Percentiles rank a stretch among this genome's conserved stretches.
Conservation (phyloP, 2,888 invertebrate species). For the Elysia crispata region DNA sequence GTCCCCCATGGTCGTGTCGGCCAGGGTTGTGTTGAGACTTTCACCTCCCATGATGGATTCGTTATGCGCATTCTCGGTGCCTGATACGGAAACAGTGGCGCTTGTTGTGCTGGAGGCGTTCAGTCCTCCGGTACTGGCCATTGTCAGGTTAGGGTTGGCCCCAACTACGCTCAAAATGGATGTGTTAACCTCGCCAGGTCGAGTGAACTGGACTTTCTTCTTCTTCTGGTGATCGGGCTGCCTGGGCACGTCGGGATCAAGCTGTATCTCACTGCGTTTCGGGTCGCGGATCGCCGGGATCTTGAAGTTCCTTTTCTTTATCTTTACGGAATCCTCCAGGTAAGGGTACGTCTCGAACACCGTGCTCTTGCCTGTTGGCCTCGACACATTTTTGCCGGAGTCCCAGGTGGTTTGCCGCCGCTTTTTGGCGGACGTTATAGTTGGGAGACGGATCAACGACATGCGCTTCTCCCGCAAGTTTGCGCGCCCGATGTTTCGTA, state of each 20-base stretch:
- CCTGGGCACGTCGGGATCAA: slow-evolving; percentile 47
- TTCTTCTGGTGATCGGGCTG: slow-evolving; percentile 45
- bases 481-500: slow-evolving; percentile 29
- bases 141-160: neutral
- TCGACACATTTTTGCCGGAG: slow-evolving; percentile 53
- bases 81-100: neutral
- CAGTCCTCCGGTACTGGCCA: neutral
- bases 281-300: slow-evolving; percentile 61
- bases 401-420: slow-evolving; percentile 57
- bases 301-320: slow-evolving; percentile 51
- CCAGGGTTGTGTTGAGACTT: slow-evolving; percentile 34
- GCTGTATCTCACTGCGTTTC: slow-evolving; percentile 57
- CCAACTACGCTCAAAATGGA: neutral
- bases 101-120: neutral
- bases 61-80: neutral
- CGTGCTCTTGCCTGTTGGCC: slow-evolving; percentile 36
- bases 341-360: slow-evolving; percentile 31
- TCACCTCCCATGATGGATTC: slow-evolving; percentile 12
- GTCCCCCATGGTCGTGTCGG: slow-evolving; percentile 21
- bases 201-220: slow-evolving; percentile 38
- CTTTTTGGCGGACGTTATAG: slow-evolving; percentile 42
- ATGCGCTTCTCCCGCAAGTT: neutral
- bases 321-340: slow-evolving; percentile 32
- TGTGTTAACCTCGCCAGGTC: neutral
- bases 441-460: slow-evolving; percentile 38